Base-by-base conservation (phyloP, 1,140 invertebrate species). In the Heliothis virescens region DNA sequence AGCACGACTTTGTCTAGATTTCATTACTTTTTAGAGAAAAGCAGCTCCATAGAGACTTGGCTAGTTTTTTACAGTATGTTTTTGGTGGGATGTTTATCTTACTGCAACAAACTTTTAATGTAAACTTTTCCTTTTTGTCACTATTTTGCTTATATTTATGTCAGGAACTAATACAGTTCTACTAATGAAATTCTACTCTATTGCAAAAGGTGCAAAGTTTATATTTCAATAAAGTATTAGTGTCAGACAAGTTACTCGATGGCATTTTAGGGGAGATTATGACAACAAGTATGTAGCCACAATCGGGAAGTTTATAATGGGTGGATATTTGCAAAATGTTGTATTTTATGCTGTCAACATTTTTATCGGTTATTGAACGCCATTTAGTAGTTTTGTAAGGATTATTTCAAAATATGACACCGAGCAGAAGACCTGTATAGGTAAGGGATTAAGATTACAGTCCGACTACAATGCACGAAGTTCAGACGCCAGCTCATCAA, bases 191-290 rank as follows among this genome's bases (percentile, higher is more conserved):
- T 53, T 57, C 15, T 13, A 57, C 69, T 16, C n/a, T 41, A 57
- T 73, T 47, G 34, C 3, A 10, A 18, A 13, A 2, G 15, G 1
- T 2, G 10, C 0, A 73, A 41, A 29, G 69, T 41, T 12, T 47
- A 16, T 12, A 55, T 57, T 73, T 5, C 15, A 12, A 1, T 41
- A 5, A 11, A 50, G 26, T 34, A 10, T 15, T 11, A 9, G 26
- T 47, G 69, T 16, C 16, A 62, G 15, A 15, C 26, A 41, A 57
- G 69, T 73, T 73, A 47, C 69, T 73, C 21, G 69, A 73, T 73
- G 7, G 52, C 9, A 59, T 41, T 73, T 73, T 73, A 59, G 69
- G 69, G 69, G 52, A 73, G 69, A 73, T 72, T 72, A 72, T 72
- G 52, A 57, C 53, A 57, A 53, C 15, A 53, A 57, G 29, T 73